phyloP scores from a whole-genome alignment of 2,888 invertebrate genomes.

The Dione juno region DNA sequence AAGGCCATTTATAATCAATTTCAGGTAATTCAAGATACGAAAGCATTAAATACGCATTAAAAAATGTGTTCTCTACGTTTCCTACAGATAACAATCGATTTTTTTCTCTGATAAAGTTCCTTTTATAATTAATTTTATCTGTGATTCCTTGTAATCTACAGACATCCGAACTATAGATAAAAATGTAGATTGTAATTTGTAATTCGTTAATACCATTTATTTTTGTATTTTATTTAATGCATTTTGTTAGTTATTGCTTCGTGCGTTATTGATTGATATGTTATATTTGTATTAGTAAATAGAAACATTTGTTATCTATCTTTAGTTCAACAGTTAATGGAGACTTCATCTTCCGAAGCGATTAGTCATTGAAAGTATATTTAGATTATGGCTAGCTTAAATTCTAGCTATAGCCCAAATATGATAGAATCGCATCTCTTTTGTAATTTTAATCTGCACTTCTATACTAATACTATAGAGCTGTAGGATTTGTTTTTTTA shows the following conservation, averaged over 20 bases:
- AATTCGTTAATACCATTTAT: not conserved
- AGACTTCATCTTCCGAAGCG: not conserved
- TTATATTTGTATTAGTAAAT: not conserved
- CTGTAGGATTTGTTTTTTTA: no score
- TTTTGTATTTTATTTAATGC: not conserved
- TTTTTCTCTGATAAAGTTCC: slow-evolving; percentile 4
- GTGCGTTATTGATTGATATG: not conserved
- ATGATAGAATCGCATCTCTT: no score
- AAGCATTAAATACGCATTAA: slow-evolving; percentile 22
- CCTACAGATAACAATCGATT: slow-evolving; percentile 16
- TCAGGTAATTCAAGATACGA: slow-evolving; percentile 7
- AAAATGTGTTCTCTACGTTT: slow-evolving; percentile 2
- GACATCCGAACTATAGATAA: slow-evolving; percentile 17
- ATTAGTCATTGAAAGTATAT: not conserved
- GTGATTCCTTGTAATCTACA: slow-evolving; percentile 1
- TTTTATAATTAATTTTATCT: slow-evolving; percentile 13
- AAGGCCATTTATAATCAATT: slow-evolving; percentile 12
- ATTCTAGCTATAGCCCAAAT: no score
- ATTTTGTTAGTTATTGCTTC: not conserved
- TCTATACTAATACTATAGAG: no score
- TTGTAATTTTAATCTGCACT: no score
- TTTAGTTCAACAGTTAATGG: not conserved
- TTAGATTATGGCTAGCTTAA: not conserved
- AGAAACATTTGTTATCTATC: not conserved
- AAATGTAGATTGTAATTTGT: not conserved